A percentile compares a stretch with the other conserved stretches of the same genome.
Evolutionary conservation across 2,888 invertebrate genomes (phyloP).

Genomic region (Uloborus plumipes): DNA sequence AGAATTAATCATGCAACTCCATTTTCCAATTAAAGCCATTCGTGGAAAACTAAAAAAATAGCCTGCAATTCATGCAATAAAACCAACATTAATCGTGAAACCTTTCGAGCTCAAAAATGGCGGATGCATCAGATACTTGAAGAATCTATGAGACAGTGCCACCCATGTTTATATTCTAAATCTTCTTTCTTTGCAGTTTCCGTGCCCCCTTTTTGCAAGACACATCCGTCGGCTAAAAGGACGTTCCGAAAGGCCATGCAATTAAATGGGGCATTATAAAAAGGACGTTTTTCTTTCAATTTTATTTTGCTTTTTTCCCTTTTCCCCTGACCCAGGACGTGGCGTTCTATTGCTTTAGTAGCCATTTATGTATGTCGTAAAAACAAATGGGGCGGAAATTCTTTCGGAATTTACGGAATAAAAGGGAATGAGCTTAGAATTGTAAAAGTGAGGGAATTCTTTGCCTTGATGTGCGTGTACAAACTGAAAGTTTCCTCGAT

Average conservation of each 20-base stretch:
- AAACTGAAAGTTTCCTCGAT: no score
- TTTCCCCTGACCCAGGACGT: slow-evolving; percentile 6
- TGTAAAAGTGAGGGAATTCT: slow-evolving; percentile 36
- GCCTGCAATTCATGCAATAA: no score
- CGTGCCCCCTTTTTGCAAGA: no score
- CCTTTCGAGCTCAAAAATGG: no score
- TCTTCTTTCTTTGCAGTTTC: no score
- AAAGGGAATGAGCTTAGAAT: slow-evolving; percentile 41
- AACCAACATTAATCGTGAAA: no score
- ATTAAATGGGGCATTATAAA: slow-evolving; percentile 64
- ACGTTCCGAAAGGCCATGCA: slow-evolving; percentile 62
- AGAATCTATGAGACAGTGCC: no score
- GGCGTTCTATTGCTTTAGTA: slow-evolving; percentile 53
- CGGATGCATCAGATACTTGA: no score
- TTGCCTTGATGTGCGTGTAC: neutral
- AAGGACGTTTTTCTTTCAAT: slow-evolving; percentile 13
- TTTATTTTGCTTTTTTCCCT: slow-evolving; percentile 14
- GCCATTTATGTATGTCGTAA: slow-evolving; percentile 62
- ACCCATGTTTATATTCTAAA: no score
- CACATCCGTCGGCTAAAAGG: neutral
- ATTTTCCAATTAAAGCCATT: no score
- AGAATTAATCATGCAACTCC: no score
- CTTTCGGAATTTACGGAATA: slow-evolving; percentile 52
- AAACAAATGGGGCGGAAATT: slow-evolving; percentile 61
- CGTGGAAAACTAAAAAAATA: no score